These are phyloP conservation scores for Theocolax elegans DNA, from an alignment of 1,140 invertebrate genomes.

Conservation along the genomic window DNA sequence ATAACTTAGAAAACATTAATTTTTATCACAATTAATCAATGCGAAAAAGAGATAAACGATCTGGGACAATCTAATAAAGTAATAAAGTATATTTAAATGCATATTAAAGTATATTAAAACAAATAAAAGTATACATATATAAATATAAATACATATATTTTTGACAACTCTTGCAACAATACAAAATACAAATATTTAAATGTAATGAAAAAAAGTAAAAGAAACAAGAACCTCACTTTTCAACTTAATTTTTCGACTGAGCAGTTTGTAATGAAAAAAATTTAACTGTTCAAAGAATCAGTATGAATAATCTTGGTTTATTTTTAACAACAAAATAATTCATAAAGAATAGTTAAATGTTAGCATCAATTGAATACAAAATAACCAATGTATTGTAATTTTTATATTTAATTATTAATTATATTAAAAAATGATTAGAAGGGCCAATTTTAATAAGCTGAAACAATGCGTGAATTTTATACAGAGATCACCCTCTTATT, in stretches of 20 bases:
- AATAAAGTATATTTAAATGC: slow-evolving; percentile 33
- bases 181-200: slow-evolving; percentile 57
- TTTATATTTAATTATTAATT: slow-evolving; percentile 18
- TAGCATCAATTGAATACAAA: not conserved
- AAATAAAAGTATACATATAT: slow-evolving; percentile 39
- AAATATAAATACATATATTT: slow-evolving; percentile 64
- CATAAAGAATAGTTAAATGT: not conserved
- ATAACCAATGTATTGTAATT: slow-evolving; percentile 5
- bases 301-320: not conserved
- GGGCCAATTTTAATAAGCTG: slow-evolving; percentile 6
- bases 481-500: slow-evolving; percentile 2
- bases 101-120: slow-evolving; percentile 36
- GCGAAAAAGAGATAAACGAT: slow-evolving; percentile 55
- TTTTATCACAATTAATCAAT: slow-evolving; percentile 58
- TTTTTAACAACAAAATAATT: not conserved
- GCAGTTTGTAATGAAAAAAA: slow-evolving; percentile 16
- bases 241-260: slow-evolving; percentile 1
- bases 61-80: slow-evolving; percentile 54
- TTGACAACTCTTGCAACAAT: slow-evolving; percentile 61
- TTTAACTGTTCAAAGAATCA: not conserved
- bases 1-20: slow-evolving; percentile 14
- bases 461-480: slow-evolving; percentile 21
- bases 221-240: slow-evolving; percentile 19
- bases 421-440: not conserved
- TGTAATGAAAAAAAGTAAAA: slow-evolving; percentile 49